phyloP scores from a whole-genome alignment of 2,888 invertebrate genomes.

The Charanyca ferruginea region DNA sequence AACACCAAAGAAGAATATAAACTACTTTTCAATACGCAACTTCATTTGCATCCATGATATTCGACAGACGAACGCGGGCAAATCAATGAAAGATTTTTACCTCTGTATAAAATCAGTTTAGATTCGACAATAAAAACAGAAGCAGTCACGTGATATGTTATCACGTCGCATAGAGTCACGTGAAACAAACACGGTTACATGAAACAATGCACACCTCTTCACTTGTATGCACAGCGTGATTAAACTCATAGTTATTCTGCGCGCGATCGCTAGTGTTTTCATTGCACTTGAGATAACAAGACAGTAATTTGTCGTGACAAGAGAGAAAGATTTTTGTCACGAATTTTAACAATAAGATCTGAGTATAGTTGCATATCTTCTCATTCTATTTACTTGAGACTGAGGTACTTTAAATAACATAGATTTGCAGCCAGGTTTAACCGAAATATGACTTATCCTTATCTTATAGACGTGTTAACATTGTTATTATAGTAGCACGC shows the following conservation, averaged over 20 bases:
- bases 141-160: not conserved
- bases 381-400: not conserved
- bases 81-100: too few relatives aligned
- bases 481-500: too few relatives aligned
- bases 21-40: too few relatives aligned
- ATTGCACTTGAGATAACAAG: slow-evolving; percentile 58
- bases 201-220: slow-evolving; percentile 23
- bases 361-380: not conserved
- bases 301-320: slow-evolving; percentile 42
- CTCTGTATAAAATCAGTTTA: not conserved
- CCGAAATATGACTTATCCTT: not conserved
- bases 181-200: slow-evolving; percentile 42
- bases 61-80: too few relatives aligned
- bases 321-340: slow-evolving; percentile 10
- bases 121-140: not conserved
- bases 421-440: not conserved
- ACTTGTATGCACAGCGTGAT: slow-evolving; percentile 39
- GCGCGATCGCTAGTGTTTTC: slow-evolving; percentile 54
- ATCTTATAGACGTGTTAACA: too few relatives aligned
- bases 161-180: slow-evolving; percentile 7
- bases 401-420: not conserved
- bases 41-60: too few relatives aligned
- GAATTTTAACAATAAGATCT: not conserved
- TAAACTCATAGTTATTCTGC: slow-evolving; percentile 47
- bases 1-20: too few relatives aligned